These are phyloP conservation scores for Plutomurus gul DNA, from an alignment of 1,140 invertebrate species.

Conservation along the genomic window DNA sequence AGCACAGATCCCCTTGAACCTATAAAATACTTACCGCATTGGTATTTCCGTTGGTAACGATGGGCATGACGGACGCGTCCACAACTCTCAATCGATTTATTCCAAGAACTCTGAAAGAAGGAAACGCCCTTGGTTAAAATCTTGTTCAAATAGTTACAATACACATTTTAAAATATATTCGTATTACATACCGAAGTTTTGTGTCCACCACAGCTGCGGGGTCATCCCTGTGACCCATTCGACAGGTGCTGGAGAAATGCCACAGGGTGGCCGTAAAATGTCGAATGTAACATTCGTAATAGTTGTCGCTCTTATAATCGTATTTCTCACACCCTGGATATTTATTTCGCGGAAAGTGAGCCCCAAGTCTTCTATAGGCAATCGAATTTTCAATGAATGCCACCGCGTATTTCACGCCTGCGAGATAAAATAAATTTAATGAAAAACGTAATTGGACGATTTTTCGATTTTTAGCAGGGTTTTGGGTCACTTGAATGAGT, in stretches of 20 bases:
- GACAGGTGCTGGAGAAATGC: slow-evolving; percentile 68
- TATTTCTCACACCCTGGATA: slow-evolving; percentile 75
- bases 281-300: slow-evolving; percentile 74
- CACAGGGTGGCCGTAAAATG: slow-evolving; percentile 72
- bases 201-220: slow-evolving; percentile 71
- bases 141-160: background rate
- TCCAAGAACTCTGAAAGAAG: background rate
- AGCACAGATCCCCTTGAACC: too few relatives aligned
- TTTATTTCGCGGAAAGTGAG: background rate
- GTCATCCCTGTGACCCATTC: slow-evolving; percentile 68
- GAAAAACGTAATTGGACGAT: too few relatives aligned
- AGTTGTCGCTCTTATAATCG: slow-evolving; percentile 71
- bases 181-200: background rate
- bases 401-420: background rate
- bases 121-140: background rate
- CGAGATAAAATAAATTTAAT: background rate
- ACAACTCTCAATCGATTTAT: slow-evolving; percentile 3
- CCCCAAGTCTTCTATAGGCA: background rate
- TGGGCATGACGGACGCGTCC: slow-evolving; percentile 4
- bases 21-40: too few relatives aligned
- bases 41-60: slow-evolving; percentile 7
- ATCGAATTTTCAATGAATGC: background rate
- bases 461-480: too few relatives aligned
- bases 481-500: too few relatives aligned
- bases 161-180: background rate